Conservation (phyloP, 1,140 invertebrate species). For the Drosophila auraria region DNA sequence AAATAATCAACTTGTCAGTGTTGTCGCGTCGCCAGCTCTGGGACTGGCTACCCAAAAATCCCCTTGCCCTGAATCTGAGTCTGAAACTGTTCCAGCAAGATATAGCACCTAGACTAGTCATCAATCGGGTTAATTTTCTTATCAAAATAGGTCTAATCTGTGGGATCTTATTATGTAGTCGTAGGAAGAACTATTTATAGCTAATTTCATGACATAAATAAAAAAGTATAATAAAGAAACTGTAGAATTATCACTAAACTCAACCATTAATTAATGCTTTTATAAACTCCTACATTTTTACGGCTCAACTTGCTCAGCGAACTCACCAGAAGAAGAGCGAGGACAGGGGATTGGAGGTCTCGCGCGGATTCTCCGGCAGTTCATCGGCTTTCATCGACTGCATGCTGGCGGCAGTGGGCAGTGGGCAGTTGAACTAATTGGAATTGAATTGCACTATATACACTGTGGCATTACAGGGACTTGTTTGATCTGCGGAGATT, state of each 20-base stretch:
- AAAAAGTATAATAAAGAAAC: too few relatives aligned
- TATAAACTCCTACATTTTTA: not conserved
- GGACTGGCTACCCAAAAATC: not conserved
- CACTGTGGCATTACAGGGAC: slow-evolving; percentile 21
- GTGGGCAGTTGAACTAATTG: slow-evolving; percentile 28
- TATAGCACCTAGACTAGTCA: slow-evolving; percentile 19
- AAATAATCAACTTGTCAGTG: slow-evolving; percentile 56
- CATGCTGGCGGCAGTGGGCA: slow-evolving; percentile 44
- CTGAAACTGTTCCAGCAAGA: not conserved
- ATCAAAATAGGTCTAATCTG: slow-evolving; percentile 15
- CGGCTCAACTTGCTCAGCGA: too few relatives aligned
- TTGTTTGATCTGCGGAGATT: slow-evolving; percentile 3
- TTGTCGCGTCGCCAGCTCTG: slow-evolving; percentile 24
- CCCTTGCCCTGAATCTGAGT: slow-evolving; percentile 1
- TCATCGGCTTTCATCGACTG: slow-evolving; percentile 75
- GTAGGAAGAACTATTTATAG: slow-evolving; percentile 1
- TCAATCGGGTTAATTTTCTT: slow-evolving; percentile 27
- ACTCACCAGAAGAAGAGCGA: slow-evolving; percentile 72
- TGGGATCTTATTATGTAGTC: not conserved
- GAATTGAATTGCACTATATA: slow-evolving; percentile 39
- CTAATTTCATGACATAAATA: too few relatives aligned
- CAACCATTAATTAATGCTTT: not conserved
- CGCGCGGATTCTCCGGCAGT: slow-evolving; percentile 69
- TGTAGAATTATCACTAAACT: not conserved
- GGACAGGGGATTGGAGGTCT: slow-evolving; percentile 65